Conservation (phyloP, 1,140 invertebrate species). For the Parapsyche elsis region DNA sequence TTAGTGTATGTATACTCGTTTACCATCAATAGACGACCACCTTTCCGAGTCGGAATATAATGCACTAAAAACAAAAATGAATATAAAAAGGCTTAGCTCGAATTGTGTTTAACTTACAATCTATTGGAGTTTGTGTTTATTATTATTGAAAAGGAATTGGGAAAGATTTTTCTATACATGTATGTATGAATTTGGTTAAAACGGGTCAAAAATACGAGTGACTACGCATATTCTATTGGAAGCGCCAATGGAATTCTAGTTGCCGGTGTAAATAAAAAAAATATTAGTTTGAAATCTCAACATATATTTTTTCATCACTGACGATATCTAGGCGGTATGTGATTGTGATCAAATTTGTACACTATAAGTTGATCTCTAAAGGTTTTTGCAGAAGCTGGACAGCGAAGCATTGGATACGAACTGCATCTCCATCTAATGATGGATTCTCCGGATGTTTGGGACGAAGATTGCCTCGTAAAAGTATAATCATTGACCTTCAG, state of each 20-base stretch:
- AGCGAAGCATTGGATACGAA: background rate
- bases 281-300: too few relatives aligned
- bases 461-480: background rate
- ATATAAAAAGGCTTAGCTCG: background rate
- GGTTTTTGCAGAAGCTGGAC: background rate
- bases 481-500: background rate
- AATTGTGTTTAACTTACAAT: too few relatives aligned
- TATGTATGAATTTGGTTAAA: too few relatives aligned
- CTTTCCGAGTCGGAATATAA: background rate
- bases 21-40: background rate
- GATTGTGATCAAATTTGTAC: background rate
- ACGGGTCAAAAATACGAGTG: too few relatives aligned
- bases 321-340: background rate
- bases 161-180: too few relatives aligned
- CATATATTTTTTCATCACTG: too few relatives aligned
- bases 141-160: too few relatives aligned
- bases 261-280: too few relatives aligned
- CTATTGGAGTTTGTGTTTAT: too few relatives aligned
- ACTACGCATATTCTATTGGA: too few relatives aligned
- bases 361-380: background rate
- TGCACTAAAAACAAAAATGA: background rate
- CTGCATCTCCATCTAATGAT: background rate
- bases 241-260: too few relatives aligned
- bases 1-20: background rate
- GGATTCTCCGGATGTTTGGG: background rate